These are phyloP conservation scores for Drosophila mimetica DNA, from an alignment of 2,888 invertebrate species.

Conservation along the genomic window DNA sequence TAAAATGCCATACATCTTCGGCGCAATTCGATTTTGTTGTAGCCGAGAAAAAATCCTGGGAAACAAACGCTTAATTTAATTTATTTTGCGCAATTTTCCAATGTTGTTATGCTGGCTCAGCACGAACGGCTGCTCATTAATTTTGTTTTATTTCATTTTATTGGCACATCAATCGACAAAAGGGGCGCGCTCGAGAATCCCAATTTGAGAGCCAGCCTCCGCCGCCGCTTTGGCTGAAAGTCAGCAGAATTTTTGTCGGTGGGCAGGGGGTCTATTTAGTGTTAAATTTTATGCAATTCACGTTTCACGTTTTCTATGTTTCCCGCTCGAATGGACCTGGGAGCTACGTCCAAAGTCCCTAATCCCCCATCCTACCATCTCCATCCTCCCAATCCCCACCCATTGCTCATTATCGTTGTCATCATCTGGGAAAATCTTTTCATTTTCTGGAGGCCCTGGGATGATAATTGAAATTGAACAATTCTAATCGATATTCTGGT, in stretches of 20 bases:
- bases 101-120: slow-evolving; percentile 42
- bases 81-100: slow-evolving; percentile 66
- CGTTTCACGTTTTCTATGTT: slow-evolving; percentile 60
- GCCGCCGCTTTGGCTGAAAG: slow-evolving; percentile 39
- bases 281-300: slow-evolving; percentile 73
- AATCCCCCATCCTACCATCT: neutral
- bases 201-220: slow-evolving; percentile 23
- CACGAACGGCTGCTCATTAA: slow-evolving; percentile 74
- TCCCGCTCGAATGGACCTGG: slow-evolving; percentile 15
- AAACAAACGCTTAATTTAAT: slow-evolving; percentile 76
- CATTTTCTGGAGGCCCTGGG: slow-evolving; percentile 29
- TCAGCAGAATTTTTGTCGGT: slow-evolving; percentile 59
- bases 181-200: slow-evolving; percentile 52
- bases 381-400: slow-evolving; percentile 3
- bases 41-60: slow-evolving; percentile 54
- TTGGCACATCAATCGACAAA: slow-evolving; percentile 63
- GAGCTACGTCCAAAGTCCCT: neutral
- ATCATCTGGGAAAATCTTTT: slow-evolving; percentile 43
- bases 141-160: slow-evolving; percentile 76
- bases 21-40: slow-evolving; percentile 23
- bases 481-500: slow-evolving; percentile 60
- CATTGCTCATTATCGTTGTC: slow-evolving; percentile 48
- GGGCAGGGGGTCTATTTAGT: slow-evolving; percentile 55
- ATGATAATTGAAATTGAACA: slow-evolving; percentile 69
- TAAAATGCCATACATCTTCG: slow-evolving; percentile 63